Base-by-base conservation (phyloP, 2,797 vertebrate genomes). In the Threskiornis aethiopicus region DNA sequence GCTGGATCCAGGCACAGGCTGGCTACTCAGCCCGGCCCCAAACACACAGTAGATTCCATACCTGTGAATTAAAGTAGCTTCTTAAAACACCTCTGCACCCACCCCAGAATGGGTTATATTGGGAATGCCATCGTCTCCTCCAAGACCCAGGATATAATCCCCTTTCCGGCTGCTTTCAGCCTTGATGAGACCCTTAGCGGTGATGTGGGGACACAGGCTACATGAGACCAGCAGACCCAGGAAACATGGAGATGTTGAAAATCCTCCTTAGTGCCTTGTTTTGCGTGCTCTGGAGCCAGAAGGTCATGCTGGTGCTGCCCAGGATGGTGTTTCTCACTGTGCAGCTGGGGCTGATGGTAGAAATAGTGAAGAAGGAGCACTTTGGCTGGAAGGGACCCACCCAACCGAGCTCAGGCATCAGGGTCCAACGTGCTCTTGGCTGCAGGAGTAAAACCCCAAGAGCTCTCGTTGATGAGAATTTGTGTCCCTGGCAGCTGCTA, bases 291-390 rank as follows among this genome's bases (percentile, higher is more conserved):
- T 28, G 69, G n/a, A 24, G 80, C 20, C 19, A 28, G 42, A 15
- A 5, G n/a, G 16, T n/a, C 1, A 0, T 20, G 52, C 54, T 35
- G 66, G 33, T 61, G 76, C 35, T 65, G 33, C 37, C 54, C 6
- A 0, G 52, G 52, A 13, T 0, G 0, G 11, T 1, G 0, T 20
- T 52, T 16, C 66, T 46, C 44, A 11, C 47, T 22, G 10, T 0
- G 0, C 13, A 72, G 6, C 37, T 3, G 0, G 37, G n/a, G 18
- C 51, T 47, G 52, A 5, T 3, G 47, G 12, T 5, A 49, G 41
- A 31, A 61, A 8, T 1, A 4, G 22, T 6, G 65, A 35, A 3
- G 58, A 20, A 7, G 52, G 39, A 70, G 37, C 14, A 3, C 11
- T 31, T 69, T 17, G 37, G 51, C 16, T 59, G 46, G 28, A 55